These are phyloP conservation scores for Pandemis heparana DNA, from an alignment of 2,888 invertebrate species.

Conservation along the genomic window DNA sequence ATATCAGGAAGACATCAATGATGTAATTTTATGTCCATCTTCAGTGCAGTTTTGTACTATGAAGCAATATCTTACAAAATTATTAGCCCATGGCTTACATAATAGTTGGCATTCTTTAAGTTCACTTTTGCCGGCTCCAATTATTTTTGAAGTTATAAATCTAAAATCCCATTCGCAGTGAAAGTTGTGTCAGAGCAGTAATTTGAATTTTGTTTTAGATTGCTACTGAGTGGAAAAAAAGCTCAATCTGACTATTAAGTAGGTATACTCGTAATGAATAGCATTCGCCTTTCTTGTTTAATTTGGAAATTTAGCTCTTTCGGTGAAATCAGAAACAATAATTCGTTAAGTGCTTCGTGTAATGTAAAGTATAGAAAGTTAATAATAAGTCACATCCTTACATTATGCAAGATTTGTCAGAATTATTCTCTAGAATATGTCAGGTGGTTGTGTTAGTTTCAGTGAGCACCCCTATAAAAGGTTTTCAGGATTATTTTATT, in stretches of 20 bases:
- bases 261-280: background rate
- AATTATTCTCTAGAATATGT: too few relatives aligned
- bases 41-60: constrained; percentile 34
- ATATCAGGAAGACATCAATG: constrained; percentile 19
- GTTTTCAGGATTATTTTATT: too few relatives aligned
- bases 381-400: too few relatives aligned
- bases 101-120: constrained; percentile 33
- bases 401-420: too few relatives aligned
- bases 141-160: constrained; percentile 20
- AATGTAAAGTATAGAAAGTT: too few relatives aligned
- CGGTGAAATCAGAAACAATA: background rate
- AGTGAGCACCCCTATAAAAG: too few relatives aligned
- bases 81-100: constrained; percentile 40
- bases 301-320: background rate
- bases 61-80: constrained; percentile 36
- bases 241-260: background rate
- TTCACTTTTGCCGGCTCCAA: constrained; percentile 10
- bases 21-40: constrained; percentile 35
- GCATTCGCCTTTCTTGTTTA: too few relatives aligned
- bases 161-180: constrained; percentile 24
- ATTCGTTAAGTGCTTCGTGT: too few relatives aligned
- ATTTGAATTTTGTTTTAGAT: constrained; percentile 23
- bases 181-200: constrained; percentile 24
- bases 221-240: constrained; percentile 1
- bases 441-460: too few relatives aligned